Conservation (phyloP, 2,113 vertebrate species). For the Seriola aureovittata region DNA sequence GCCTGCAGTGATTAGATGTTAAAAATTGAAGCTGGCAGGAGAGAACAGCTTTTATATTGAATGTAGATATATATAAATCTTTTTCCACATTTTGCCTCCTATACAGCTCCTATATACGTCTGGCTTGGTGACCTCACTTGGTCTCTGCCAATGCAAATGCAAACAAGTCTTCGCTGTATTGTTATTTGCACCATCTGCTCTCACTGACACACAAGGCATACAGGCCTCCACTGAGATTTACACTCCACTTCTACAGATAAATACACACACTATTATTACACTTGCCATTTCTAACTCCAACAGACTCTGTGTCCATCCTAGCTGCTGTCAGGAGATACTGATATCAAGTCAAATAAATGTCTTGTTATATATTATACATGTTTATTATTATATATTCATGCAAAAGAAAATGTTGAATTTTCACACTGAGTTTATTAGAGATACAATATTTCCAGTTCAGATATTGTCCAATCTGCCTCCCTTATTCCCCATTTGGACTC, state of each 20-base stretch:
- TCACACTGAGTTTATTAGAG: no score
- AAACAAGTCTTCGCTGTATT: conserved; percentile 7
- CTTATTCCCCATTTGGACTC: background rate
- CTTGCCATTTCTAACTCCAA: background rate
- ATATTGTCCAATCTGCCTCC: background rate
- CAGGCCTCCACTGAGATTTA: conserved; percentile 29
- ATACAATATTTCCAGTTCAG: no score
- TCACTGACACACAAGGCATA: background rate
- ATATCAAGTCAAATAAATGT: conserved; percentile 4
- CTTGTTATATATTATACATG: background rate
- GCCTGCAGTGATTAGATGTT: conserved; percentile 22
- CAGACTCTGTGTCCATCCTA: background rate
- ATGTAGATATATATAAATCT: conserved; percentile 23
- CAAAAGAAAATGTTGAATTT: no score
- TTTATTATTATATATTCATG: background rate
- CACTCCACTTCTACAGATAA: conserved; percentile 11
- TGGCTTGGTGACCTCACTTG: conserved; percentile 8
- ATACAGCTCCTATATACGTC: background rate
- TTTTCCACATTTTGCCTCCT: background rate
- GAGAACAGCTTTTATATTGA: conserved; percentile 5
- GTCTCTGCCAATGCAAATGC: conserved; percentile 28
- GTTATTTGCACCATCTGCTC: conserved; percentile 43
- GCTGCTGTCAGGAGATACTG: background rate
- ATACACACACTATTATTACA: conserved; percentile 28
- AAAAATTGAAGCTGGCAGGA: conserved; percentile 11